Evolutionary conservation across 2,797 vertebrate species (phyloP), one percentile per base, ranked within the genome.

Genomic region (Poecilia wingei): DNA sequence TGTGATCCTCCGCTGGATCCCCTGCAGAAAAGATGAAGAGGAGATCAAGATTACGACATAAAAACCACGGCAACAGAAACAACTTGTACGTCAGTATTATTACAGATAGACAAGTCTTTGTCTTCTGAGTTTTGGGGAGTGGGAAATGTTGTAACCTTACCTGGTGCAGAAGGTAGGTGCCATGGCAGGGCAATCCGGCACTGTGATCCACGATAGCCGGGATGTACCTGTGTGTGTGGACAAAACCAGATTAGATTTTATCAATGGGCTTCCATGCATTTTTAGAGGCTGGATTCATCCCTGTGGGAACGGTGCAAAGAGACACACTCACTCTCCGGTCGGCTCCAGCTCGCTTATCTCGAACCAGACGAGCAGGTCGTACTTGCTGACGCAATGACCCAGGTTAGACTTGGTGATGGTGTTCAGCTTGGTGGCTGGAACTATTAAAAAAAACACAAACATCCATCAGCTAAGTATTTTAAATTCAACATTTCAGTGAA

Each of bases 271-370:
- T 28, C n/a, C 1, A 46, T 46, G 10, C 25, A n/a, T n/a, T 45
- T 70, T 71, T 46, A 70, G 41, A 69, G 25, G 25, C 39, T 70
- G 68, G 12, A 45, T 70, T 28, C 68, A 28, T 28, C n/a, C 51
- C 20, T 0, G 3, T 0, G 33, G 46, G 18, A 53, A 69, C 51
- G n/a, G 69, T 41, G 25, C 13, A 25, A 55, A 43, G 46, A 45
- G 20, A 41, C 77, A 80, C 20, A 98, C 98, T 98, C 94, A 99
- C 98, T 99, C 98, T 95, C 98, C 98, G 0, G 98, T 99, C n/a
- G 98, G 97, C 93, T 99, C 98, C 95, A 99, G 92, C 81, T 99
- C 98, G 18, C 98, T 99, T 96, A 99, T 99, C 95, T 99, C 98
- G 91, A 99, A 99, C 98, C 98, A 99, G 75, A 99, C 97, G 53